phyloP scores from a whole-genome alignment of 2,797 vertebrate genomes.

The Bucorvus abyssinicus region DNA sequence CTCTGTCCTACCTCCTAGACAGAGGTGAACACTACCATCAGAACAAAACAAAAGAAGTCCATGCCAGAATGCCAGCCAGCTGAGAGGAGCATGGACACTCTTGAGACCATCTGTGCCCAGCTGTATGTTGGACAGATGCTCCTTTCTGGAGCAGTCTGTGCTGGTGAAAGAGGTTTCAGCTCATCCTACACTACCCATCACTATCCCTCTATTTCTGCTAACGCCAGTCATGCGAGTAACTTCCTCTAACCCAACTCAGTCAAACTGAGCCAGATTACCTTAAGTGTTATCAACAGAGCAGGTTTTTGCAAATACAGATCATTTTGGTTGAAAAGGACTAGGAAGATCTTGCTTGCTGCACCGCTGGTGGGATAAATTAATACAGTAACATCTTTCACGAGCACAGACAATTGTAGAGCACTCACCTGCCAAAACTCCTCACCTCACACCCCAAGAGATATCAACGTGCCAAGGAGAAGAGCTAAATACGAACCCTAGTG shows the following conservation, averaged over 20 bases:
- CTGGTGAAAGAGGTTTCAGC: not conserved
- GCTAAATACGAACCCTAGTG: not conserved
- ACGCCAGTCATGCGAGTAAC: not conserved
- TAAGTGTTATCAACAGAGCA: not conserved
- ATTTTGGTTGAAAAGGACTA: not conserved
- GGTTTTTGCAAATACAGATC: not conserved
- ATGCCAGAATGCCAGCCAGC: not conserved
- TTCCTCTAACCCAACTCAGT: not conserved
- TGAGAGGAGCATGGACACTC: not conserved
- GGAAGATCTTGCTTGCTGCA: not conserved
- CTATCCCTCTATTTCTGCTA: not conserved
- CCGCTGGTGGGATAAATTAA: not conserved
- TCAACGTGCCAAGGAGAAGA: not conserved
- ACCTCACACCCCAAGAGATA: not conserved
- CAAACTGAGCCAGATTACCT: not conserved
- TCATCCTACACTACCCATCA: not conserved
- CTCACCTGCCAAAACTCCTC: not conserved
- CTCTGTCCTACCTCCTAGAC: not conserved
- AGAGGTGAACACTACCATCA: not conserved
- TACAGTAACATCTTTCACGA: not conserved
- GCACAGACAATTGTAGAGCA: not conserved
- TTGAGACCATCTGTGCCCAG: not conserved
- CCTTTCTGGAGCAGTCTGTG: not conserved
- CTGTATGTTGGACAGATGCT: too few species aligned
- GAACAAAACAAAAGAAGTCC: not conserved